Evolutionary conservation across 1,140 invertebrate species (phyloP).

Genomic region (Euura lappo): DNA sequence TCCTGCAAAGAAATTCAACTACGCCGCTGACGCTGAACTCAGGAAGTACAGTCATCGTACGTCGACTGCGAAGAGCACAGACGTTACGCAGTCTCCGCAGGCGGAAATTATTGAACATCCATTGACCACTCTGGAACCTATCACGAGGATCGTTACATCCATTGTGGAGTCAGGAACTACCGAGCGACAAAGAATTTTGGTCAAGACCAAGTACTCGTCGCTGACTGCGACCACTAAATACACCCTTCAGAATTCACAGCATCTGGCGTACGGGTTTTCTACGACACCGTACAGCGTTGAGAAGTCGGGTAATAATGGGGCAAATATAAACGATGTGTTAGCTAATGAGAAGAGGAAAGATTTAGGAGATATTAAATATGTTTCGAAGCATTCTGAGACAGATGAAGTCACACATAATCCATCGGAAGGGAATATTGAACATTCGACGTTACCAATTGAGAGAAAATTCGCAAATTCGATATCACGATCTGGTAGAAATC

Average conservation of each 20-base stretch:
- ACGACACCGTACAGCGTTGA: constrained; percentile 6
- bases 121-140: constrained; percentile 42
- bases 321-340: background rate
- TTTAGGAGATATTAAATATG: background rate
- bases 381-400: background rate
- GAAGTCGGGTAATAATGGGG: background rate
- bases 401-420: constrained; percentile 19
- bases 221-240: constrained; percentile 47
- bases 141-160: constrained; percentile 59
- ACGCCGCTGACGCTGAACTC: constrained; percentile 48
- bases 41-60: constrained; percentile 33
- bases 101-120: constrained; percentile 27
- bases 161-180: constrained; percentile 58
- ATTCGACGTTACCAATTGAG: constrained; percentile 54
- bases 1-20: constrained; percentile 55
- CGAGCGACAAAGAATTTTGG: constrained; percentile 57
- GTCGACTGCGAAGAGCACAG: constrained; percentile 1
- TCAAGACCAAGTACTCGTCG: constrained; percentile 56
- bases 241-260: constrained; percentile 33
- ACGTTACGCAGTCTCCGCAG: constrained; percentile 11
- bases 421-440: constrained; percentile 44
- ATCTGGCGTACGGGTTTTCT: constrained; percentile 8
- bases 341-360: background rate
- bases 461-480: constrained; percentile 40
- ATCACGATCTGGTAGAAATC: background rate